Evolutionary conservation across 2,888 invertebrate genomes (phyloP), one percentile per base, ranked within the genome.

Genomic region (Electrophaes corylata): DNA sequence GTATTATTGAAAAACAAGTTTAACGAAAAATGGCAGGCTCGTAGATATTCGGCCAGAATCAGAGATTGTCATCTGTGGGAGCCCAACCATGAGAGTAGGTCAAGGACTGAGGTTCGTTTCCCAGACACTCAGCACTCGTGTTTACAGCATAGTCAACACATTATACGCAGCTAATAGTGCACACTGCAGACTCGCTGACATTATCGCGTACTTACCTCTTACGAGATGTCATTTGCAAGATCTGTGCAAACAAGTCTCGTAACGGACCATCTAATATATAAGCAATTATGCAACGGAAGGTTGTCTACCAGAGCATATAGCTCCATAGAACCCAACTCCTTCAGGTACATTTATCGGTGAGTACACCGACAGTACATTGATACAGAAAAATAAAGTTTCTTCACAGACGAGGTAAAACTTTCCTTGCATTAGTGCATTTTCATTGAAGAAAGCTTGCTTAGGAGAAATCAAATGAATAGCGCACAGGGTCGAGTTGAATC

Each of bases 11-110:
- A 44, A 41, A 26, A 44, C 44, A 14, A 16, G 44, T 29, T 44
- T 26, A 8, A 29, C 44, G 44, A 26, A 26, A 44, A 44, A 16
- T 33, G 23, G 12, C 23, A 4, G 26, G 43, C 43, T 26, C 14
- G 44, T 26, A 29, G 26, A 29, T 29, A 20, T 40, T 35, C 26
- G 26, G 41, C 33, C 47, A 54, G 47, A 37, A 39, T 37, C 35
- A 58, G 71, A 69, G 75, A 84, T 86, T 86, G 82, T 84, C 72
- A 70, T 75, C 72, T 79, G 86, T 85, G 84, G 75, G 84, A 85
- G 72, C 70, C 49, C 57, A 69, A 59, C 66, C 40, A 59, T 61
- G 55, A 61, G 69, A 81, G 77, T 81, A 64, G 82, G 86, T 81
- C 85, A 86, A 84, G 86, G 86, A 75, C 78, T 70, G 39, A 40